These are phyloP conservation scores for Drosophila colorata DNA, from an alignment of 2,888 invertebrate genomes.

Conservation along the genomic window DNA sequence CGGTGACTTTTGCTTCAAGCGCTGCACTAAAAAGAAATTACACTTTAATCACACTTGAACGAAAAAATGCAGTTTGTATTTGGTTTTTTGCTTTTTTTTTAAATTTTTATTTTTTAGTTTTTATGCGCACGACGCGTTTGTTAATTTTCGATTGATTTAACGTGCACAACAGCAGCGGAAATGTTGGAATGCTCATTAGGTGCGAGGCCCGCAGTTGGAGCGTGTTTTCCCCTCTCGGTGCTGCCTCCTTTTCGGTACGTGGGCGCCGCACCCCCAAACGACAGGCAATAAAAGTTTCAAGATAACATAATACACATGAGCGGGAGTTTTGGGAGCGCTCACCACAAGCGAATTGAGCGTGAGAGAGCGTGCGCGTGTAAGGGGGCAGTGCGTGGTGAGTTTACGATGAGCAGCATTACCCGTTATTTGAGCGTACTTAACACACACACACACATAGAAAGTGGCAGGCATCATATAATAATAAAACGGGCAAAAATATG, in stretches of 20 bases:
- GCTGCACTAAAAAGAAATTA: slow-evolving; percentile 50
- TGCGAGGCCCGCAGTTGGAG: slow-evolving; percentile 36
- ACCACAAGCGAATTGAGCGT: slow-evolving; percentile 15
- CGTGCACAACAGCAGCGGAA: slow-evolving; percentile 67
- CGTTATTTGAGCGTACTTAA: slow-evolving; percentile 56
- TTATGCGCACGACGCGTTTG: slow-evolving; percentile 14
- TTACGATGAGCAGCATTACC: slow-evolving; percentile 51
- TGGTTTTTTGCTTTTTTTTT: neutral
- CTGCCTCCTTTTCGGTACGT: slow-evolving; percentile 64
- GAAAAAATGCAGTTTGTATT: neutral
- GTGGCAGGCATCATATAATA: slow-evolving; percentile 69
- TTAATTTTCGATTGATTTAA: slow-evolving; percentile 12
- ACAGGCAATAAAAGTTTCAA: slow-evolving; percentile 67
- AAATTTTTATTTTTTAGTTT: neutral
- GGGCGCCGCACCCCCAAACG: slow-evolving; percentile 72
- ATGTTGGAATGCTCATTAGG: slow-evolving; percentile 47
- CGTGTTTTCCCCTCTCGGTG: slow-evolving; percentile 51
- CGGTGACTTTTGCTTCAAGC: slow-evolving; percentile 51
- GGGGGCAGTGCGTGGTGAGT: slow-evolving; percentile 52
- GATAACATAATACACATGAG: slow-evolving; percentile 70
- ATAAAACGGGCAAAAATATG: slow-evolving; percentile 78
- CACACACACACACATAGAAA: slow-evolving; percentile 25
- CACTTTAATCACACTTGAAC: slow-evolving; percentile 2
- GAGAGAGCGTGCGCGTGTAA: slow-evolving; percentile 31
- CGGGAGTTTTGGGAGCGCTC: slow-evolving; percentile 32